Evolutionary conservation across 2,797 vertebrate species (phyloP), one percentile per base, ranked within the genome.

Genomic region (Typhlichthys subterraneus): DNA sequence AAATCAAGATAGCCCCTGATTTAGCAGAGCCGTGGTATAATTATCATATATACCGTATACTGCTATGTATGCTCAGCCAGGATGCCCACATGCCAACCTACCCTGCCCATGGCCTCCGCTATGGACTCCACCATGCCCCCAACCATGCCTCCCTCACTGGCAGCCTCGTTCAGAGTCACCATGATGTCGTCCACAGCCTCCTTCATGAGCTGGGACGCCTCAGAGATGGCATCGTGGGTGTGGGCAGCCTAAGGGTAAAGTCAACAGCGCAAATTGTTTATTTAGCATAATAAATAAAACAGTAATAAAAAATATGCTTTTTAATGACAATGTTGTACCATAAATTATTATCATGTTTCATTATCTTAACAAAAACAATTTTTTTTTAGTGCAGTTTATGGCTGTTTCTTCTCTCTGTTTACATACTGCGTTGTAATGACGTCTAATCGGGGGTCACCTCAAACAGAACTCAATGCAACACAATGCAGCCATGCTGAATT

Each of bases 151-250:
- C 95, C 97, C 79, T 99, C 97, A 1, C 97, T 98, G 53, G 97
- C 97, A 0, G 97, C 97, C 83, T 99, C 97, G 0, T 98, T 99
- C 81, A 99, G 79, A 0, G 97, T 98, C 84, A 97, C 95, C 97
- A 99, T 98, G 73, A 99, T 95, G 85, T 99, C 97, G 8, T 99
- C 97, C 48, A 99, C 97, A 0, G 97, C 97, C 82, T 99, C 97
- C 81, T 96, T 97, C 97, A 99, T 99, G 74, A 99, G 90, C 80
- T 98, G 97, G 0, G 96, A 89, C 0, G 97, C 97, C 81, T 99
- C 97, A 0, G 95, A 93, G 75, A 99, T 97, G 63, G 97, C 97
- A 50, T 97, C 96, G 0, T 98, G 97, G 4, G 97, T 99, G 80
- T 99, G 97, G 13, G 92, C 93, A 0, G 97, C 97, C 97, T 98